Percentiles rank a stretch among this genome's conserved stretches.
Evolutionary conservation across 64 coral and sea anemone genomes (phyloP).

Genomic region (Catalaphyllia jardinei): DNA sequence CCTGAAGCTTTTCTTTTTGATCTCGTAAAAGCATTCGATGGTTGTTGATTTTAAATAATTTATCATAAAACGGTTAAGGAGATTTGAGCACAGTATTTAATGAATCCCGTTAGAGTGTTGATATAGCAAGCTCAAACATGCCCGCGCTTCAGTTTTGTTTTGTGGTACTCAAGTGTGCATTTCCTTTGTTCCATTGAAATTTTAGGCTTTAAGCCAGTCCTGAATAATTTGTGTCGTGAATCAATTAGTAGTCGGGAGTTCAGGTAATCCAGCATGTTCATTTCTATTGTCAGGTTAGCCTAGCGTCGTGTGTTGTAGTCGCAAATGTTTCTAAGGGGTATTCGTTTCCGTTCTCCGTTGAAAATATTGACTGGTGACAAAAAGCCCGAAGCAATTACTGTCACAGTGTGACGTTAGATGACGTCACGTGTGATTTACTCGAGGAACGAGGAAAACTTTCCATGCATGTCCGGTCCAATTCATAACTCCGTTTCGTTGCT

Average conservation of each 20-base stretch:
- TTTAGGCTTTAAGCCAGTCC: not conserved
- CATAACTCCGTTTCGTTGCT: not conserved
- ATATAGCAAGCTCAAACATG: not conserved
- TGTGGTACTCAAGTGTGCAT: not conserved
- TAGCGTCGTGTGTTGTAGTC: not conserved
- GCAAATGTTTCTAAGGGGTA: not conserved
- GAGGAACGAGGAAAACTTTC: slow-evolving; percentile 26
- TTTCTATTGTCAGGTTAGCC: not conserved
- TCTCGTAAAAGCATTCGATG: not conserved
- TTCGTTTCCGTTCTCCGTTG: not conserved
- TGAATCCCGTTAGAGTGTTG: no score
- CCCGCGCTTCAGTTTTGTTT: not conserved
- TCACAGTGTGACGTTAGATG: not conserved
- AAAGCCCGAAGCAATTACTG: not conserved
- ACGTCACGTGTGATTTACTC: slow-evolving; percentile 9
- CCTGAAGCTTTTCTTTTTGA: slow-evolving; percentile 67
- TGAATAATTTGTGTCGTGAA: not conserved
- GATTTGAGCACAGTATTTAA: no score
- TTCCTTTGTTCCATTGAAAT: not conserved
- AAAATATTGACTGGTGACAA: not conserved
- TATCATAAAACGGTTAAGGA: not conserved
- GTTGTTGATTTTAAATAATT: not conserved
- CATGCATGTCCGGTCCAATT: not conserved
- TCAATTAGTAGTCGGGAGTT: not conserved
- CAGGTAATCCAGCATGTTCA: not conserved